phyloP scores from a whole-genome alignment of 2,113 vertebrate species.

The Girardinichthys multiradiatus region DNA sequence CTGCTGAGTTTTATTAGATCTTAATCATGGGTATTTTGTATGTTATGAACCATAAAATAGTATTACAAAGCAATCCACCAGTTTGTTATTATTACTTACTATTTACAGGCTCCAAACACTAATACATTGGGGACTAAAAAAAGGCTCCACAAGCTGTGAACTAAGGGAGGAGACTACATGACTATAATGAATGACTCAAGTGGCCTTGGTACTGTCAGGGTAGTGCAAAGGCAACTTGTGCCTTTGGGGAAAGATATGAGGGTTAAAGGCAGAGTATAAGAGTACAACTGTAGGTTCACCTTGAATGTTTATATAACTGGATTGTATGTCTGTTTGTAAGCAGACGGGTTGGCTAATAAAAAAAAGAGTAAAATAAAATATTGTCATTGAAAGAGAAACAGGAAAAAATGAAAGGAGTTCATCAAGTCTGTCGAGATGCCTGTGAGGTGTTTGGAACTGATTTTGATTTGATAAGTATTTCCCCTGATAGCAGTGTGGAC shows the following conservation, averaged over 20 bases:
- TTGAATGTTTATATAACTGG: constrained; percentile 24
- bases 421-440: constrained; percentile 16
- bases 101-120: constrained; percentile 30
- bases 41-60: constrained; percentile 6
- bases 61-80: constrained; percentile 35
- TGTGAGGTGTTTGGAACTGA: constrained; percentile 26
- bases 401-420: not conserved
- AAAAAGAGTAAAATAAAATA: not conserved
- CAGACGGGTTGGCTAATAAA: not conserved
- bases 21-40: constrained; percentile 16
- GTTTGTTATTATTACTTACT: constrained; percentile 28
- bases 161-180: constrained; percentile 34
- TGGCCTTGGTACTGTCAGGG: constrained; percentile 18
- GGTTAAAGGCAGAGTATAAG: constrained; percentile 24
- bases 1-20: constrained; percentile 19
- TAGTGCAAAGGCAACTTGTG: constrained; percentile 25
- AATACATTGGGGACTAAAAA: constrained; percentile 32
- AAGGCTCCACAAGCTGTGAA: constrained; percentile 39
- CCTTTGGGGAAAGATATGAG: constrained; percentile 31
- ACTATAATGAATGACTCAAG: constrained; percentile 59
- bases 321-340: constrained; percentile 5
- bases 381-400: not conserved
- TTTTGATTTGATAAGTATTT: constrained; percentile 28
- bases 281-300: constrained; percentile 32
- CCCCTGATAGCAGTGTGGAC: not conserved